Evolutionary conservation across 2,797 vertebrate genomes (phyloP).

Genomic region (Hemitrygon akajei): DNA sequence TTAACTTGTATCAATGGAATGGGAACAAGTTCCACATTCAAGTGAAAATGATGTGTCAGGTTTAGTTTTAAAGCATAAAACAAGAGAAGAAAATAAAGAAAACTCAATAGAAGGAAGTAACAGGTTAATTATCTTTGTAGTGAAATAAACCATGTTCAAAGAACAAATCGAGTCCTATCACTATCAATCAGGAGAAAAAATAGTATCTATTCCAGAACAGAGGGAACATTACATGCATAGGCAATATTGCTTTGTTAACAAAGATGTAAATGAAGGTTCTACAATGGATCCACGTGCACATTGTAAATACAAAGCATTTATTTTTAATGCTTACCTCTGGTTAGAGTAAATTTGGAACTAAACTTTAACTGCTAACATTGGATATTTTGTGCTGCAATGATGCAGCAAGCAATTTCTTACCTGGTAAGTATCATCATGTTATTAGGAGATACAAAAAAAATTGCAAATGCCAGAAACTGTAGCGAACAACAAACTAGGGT

Average conservation of each 20-base stretch:
- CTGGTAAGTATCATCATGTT: background rate
- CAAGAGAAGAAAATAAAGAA: background rate
- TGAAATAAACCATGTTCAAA: background rate
- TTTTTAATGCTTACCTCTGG: background rate
- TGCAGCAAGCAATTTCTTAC: background rate
- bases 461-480: too few relatives aligned
- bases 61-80: background rate
- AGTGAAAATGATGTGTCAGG: background rate
- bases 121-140: slow-evolving; percentile 4
- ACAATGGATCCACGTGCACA: background rate
- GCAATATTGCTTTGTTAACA: background rate
- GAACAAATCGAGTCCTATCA: background rate
- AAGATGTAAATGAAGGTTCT: background rate
- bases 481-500: too few relatives aligned
- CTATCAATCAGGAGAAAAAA: background rate
- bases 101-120: background rate
- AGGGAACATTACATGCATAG: background rate
- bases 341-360: background rate
- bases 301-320: background rate
- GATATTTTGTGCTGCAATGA: background rate
- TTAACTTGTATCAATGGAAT: too few relatives aligned
- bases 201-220: background rate
- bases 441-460: too few relatives aligned
- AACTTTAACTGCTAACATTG: background rate
- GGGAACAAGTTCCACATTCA: background rate